Conservation (phyloP, 2,888 invertebrate species). For the Folsomia candida region DNA sequence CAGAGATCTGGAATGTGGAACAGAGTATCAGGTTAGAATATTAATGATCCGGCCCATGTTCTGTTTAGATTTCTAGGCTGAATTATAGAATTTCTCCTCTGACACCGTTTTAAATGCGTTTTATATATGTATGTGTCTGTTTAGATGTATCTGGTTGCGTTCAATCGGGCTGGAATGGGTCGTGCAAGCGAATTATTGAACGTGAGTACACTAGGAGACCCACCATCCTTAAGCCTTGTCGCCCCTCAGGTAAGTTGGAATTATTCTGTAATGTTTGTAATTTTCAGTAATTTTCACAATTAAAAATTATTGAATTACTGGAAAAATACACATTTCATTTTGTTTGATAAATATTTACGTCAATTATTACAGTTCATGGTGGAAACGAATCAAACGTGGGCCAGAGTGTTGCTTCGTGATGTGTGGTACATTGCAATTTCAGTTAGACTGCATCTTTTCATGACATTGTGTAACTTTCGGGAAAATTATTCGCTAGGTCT, state of each 20-base stretch:
- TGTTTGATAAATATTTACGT: too few relatives aligned
- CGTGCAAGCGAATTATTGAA: conserved; percentile 65
- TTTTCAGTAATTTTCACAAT: too few relatives aligned
- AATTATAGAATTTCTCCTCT: not conserved
- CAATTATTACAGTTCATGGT: too few relatives aligned
- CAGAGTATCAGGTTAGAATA: conserved; percentile 62
- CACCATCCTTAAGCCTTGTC: conserved; percentile 35
- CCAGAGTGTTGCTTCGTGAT: conserved; percentile 41
- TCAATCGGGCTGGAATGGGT: conserved; percentile 70
- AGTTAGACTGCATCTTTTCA: not conserved
- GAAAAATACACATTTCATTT: too few relatives aligned
- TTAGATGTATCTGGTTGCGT: conserved; percentile 65
- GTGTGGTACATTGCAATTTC: conserved; percentile 30
- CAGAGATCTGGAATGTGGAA: conserved; percentile 67
- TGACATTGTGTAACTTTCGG: not conserved
- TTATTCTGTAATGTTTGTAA: too few relatives aligned
- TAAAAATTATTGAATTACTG: too few relatives aligned
- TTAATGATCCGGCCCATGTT: conserved; percentile 1
- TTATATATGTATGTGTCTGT: not conserved
- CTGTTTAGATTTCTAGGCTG: not conserved
- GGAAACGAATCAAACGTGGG: conserved; percentile 43
- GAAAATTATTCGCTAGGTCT: conserved; percentile 23
- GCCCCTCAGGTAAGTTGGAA: too few relatives aligned
- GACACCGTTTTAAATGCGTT: not conserved
- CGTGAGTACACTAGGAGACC: conserved; percentile 40